Percentiles rank a stretch among this genome's conserved stretches.
Conservation (phyloP, 2,113 vertebrate species). For the Asarcornis scutulata region DNA sequence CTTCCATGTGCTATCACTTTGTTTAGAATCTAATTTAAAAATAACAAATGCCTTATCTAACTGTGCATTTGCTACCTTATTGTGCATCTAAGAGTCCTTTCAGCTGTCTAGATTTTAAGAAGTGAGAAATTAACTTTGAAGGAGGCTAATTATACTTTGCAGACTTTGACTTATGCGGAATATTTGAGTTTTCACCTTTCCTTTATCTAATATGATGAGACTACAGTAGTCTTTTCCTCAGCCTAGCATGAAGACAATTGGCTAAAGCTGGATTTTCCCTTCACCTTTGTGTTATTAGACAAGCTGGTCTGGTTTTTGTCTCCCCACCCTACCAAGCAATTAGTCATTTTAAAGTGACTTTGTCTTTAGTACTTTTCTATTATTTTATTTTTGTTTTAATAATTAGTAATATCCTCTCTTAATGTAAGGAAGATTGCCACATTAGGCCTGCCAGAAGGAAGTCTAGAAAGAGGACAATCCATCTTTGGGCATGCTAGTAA, state of each 20-base stretch:
- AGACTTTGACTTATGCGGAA: background rate
- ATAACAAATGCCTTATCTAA: background rate
- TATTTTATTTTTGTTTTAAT: background rate
- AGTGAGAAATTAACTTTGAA: background rate
- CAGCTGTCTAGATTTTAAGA: background rate
- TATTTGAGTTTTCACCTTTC: background rate
- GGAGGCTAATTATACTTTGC: background rate
- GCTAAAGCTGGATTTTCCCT: background rate
- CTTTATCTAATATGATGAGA: background rate
- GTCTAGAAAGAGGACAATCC: background rate
- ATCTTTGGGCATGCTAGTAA: background rate
- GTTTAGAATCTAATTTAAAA: background rate
- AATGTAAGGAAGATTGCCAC: background rate
- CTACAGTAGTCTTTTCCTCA: background rate
- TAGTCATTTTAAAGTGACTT: background rate
- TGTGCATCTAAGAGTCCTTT: background rate
- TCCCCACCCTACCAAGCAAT: background rate
- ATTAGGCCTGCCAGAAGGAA: background rate
- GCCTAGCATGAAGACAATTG: accelerated
- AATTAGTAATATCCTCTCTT: background rate
- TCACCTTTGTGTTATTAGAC: background rate
- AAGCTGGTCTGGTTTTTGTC: background rate
- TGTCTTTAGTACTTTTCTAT: background rate
- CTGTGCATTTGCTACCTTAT: background rate
- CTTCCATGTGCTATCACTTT: background rate